Conservation (phyloP, 2,888 invertebrate genomes). For the Drosophila histrio region DNA sequence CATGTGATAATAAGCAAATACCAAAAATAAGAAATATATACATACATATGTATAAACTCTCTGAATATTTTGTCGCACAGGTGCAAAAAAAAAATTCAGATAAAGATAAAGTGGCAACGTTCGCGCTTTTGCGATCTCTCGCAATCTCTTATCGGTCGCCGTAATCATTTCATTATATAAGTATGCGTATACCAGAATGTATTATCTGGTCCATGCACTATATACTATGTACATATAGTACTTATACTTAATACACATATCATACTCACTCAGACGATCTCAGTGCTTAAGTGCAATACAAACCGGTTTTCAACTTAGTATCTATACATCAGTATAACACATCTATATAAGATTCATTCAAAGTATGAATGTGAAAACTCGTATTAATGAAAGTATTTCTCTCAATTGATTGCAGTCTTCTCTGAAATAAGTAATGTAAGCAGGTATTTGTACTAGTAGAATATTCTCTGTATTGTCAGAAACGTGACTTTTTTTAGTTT, state of each 20-base stretch:
- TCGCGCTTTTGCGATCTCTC: slow-evolving; percentile 12
- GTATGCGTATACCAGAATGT: background rate
- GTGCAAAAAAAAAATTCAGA: slow-evolving; percentile 33
- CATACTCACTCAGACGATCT: background rate
- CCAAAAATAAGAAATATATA: too few species aligned
- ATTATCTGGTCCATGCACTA: slow-evolving; percentile 13
- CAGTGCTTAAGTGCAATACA: background rate
- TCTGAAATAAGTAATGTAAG: background rate
- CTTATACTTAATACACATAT: background rate
- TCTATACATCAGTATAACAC: too few species aligned
- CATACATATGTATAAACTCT: background rate
- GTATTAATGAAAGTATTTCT: slow-evolving; percentile 3
- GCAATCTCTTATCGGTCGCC: slow-evolving; percentile 31
- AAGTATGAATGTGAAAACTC: background rate
- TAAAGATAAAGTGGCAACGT: slow-evolving; percentile 31
- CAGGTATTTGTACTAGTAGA: background rate
- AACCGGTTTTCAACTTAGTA: background rate
- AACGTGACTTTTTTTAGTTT: slow-evolving; percentile 13
- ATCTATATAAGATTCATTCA: slow-evolving; percentile 4
- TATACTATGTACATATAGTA: background rate
- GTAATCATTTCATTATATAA: slow-evolving; percentile 33
- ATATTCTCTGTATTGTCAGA: background rate
- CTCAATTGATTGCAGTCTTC: slow-evolving; percentile 8
- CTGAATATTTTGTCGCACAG: slow-evolving; percentile 19
- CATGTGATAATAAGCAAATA: slow-evolving; percentile 34